phyloP scores from a whole-genome alignment of 2,888 invertebrate species.

The Apeira syringaria region DNA sequence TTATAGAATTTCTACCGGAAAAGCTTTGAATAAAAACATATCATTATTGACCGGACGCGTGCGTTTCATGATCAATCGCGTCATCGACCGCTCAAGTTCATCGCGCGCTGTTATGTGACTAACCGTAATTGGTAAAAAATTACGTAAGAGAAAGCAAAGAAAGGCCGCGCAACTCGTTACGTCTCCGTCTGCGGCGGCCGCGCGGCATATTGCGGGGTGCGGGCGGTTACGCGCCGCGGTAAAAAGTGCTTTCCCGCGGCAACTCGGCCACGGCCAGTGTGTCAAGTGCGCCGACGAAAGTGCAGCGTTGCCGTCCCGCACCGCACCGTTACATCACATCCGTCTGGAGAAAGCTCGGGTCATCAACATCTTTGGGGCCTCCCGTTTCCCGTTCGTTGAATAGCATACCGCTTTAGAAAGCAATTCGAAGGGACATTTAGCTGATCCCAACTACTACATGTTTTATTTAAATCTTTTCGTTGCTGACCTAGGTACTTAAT shows the following conservation, averaged over 20 bases:
- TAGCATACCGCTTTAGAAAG: no score
- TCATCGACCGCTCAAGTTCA: constrained; percentile 69
- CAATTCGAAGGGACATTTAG: no score
- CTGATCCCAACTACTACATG: no score
- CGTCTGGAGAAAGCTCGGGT: constrained; percentile 77
- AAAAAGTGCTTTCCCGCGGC: constrained; percentile 81
- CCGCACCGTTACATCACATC: constrained; percentile 72
- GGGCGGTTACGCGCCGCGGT: constrained; percentile 69
- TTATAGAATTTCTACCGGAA: neutral
- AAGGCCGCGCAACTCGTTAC: constrained; percentile 73
- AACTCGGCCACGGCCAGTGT: constrained; percentile 82
- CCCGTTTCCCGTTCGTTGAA: constrained; percentile 15
- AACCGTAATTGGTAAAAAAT: constrained; percentile 68
- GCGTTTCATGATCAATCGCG: constrained; percentile 41
- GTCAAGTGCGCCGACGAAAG: constrained; percentile 82
- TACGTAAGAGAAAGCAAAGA: constrained; percentile 81
- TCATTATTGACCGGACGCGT: constrained; percentile 27
- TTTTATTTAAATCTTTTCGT: no score
- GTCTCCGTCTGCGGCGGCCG: constrained; percentile 57
- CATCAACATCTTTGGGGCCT: constrained; percentile 58
- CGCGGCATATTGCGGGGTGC: constrained; percentile 18
- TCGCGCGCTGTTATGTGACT: constrained; percentile 67
- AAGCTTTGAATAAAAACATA: constrained; percentile 6
- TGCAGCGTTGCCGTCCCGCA: constrained; percentile 72
- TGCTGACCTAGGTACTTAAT: no score